Evolutionary conservation across 2,797 vertebrate genomes (phyloP), one percentile per base, ranked within the genome.

Genomic region (Acrossocheilus fasciatus): DNA sequence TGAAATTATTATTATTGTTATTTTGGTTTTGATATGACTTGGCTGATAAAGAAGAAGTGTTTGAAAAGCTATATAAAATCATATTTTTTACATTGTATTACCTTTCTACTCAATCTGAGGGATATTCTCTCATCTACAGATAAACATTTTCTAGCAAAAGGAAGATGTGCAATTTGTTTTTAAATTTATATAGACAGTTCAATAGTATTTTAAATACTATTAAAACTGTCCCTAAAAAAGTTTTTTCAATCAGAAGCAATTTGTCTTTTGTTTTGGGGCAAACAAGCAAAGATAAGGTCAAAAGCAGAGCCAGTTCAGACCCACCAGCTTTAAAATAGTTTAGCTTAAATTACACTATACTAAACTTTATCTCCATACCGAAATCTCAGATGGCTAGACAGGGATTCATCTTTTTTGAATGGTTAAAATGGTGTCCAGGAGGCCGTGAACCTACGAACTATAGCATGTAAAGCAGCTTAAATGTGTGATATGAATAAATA

Each of bases 61-160:
- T 93, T 91, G 80, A 93, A 88, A 85, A 89, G 86, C 83, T 90
- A 87, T 88, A 87, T 88, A 86, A 72, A 86, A 87, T 72, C 68
- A 73, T 92, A 94, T 92, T 5, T 23, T 94, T 89, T 91, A 89
- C 93, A 91, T 93, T 95, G 93, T 95, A 93, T 93, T 94, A 93
- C 92, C 94, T 93, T 94, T 93, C 43, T 45, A 11, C 43, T 11
- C 95, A 95, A 95, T 93, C 93, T 93, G 90, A 92, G 93, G 90
- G 92, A 95, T 95, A 93, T 93, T 95, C 92, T 92, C 93, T 95
- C 94, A 92, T 95, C 93, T 94, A 93, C 88, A 89, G 87, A 90
- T 89, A 90, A 91, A 89, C 86, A 86, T 88, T 92, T 90, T 90
- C 87, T 87, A 86, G 64, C 70, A 95, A 93, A 92, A 91, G 92